Conservation (phyloP, 1,140 invertebrate species). For the Spodoptera frugiperda region DNA sequence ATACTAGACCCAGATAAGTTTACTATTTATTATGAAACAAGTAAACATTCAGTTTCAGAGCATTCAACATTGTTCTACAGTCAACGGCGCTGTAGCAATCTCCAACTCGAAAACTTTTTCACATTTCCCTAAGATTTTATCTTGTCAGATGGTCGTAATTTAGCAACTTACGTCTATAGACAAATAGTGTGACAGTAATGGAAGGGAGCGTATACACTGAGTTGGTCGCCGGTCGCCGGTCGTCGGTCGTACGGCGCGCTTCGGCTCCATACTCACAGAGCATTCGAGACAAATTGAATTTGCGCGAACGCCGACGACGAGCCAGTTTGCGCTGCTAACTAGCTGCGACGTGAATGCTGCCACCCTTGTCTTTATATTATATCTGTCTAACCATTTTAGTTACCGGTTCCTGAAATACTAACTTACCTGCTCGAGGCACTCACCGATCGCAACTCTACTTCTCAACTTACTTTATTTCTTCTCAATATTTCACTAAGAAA, state of each 20-base stretch:
- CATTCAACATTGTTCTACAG: background rate
- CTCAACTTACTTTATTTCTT: constrained; percentile 2
- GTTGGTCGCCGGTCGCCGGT: constrained; percentile 43
- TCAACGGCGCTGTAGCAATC: background rate
- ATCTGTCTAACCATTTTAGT: constrained; percentile 56
- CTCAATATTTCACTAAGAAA: too few relatives aligned
- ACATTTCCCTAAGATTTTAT: constrained; percentile 30
- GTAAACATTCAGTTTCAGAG: too few relatives aligned
- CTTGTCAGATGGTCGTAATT: constrained; percentile 40
- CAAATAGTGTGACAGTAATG: constrained; percentile 51
- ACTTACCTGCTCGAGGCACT: background rate
- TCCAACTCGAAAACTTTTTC: constrained; percentile 24
- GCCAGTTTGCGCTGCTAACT: constrained; percentile 80
- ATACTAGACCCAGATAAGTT: too few relatives aligned
- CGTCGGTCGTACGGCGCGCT: constrained; percentile 15
- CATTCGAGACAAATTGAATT: constrained; percentile 81
- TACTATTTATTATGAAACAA: too few relatives aligned
- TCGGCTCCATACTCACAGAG: constrained; percentile 56
- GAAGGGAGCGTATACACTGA: constrained; percentile 41
- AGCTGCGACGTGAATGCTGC: constrained; percentile 74
- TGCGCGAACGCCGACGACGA: constrained; percentile 75
- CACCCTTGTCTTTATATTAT: constrained; percentile 69
- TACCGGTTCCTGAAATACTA: constrained; percentile 18
- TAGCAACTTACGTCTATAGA: constrained; percentile 39
- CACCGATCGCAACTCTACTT: constrained; percentile 4